Evolutionary conservation across 2,113 vertebrate species (phyloP).

Genomic region (Mugil cephalus): DNA sequence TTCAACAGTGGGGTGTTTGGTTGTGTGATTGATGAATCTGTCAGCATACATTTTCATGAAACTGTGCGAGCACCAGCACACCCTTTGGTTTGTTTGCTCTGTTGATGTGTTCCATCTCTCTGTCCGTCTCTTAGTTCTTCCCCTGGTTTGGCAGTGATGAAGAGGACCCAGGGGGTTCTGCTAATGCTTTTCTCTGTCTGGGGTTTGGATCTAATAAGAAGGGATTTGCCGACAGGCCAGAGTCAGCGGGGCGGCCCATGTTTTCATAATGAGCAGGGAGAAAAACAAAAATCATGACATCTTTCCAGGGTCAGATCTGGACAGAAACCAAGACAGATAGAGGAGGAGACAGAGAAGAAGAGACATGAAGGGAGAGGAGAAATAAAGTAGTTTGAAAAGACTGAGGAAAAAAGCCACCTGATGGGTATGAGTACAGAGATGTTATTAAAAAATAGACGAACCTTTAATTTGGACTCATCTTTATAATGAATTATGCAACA

Average conservation of each 20-base stretch:
- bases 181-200: slow-evolving; percentile 24
- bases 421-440: neutral
- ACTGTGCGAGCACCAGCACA: no score
- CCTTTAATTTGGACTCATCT: no score
- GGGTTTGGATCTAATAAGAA: slow-evolving; percentile 42
- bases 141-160: slow-evolving; percentile 2
- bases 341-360: neutral
- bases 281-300: neutral
- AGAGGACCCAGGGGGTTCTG: slow-evolving; percentile 9
- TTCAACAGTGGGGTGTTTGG: no score
- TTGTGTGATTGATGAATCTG: no score
- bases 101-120: no score
- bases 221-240: slow-evolving; percentile 25
- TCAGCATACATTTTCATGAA: no score
- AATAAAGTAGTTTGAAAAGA: neutral
- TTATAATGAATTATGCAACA: neutral
- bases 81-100: no score
- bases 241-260: slow-evolving; percentile 7
- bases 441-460: neutral
- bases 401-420: neutral
- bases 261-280: slow-evolving; percentile 26
- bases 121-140: neutral
- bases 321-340: neutral
- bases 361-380: neutral
- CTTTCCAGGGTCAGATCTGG: neutral